Conservation (phyloP, 2,113 vertebrate genomes). For the Tragelaphus buxtoni region DNA sequence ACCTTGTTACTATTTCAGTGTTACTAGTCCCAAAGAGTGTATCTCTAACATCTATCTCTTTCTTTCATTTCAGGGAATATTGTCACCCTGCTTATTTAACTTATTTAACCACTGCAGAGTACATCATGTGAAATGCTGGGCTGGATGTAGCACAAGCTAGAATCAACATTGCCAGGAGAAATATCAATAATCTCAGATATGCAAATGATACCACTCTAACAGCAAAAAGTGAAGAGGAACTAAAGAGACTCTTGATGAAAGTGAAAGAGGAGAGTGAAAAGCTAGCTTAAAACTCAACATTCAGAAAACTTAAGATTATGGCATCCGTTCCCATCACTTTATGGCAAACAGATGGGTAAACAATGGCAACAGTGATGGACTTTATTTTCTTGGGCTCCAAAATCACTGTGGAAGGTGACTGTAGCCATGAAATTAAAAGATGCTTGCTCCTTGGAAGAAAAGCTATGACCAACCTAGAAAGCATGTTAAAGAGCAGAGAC, state of each 20-base stretch:
- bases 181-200: not conserved
- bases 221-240: not conserved
- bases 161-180: not conserved
- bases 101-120: not conserved
- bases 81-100: not conserved
- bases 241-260: not conserved
- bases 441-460: not conserved
- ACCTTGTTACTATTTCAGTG: not conserved
- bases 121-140: not conserved
- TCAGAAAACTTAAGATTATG: not conserved
- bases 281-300: not conserved
- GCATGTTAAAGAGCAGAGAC: not conserved
- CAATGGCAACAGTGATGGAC: not conserved
- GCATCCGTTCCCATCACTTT: not conserved
- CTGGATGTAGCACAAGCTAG: not conserved
- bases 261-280: not conserved
- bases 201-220: not conserved
- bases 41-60: not conserved
- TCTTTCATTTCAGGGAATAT: not conserved
- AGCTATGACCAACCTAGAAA: not conserved
- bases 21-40: not conserved
- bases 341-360: not conserved
- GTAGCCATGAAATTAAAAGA: not conserved
- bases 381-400: not conserved
- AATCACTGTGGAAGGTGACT: not conserved